Evolutionary conservation across 2,888 invertebrate species (phyloP), one percentile per base, ranked within the genome.

Genomic region (Brachyopa scutellaris): DNA sequence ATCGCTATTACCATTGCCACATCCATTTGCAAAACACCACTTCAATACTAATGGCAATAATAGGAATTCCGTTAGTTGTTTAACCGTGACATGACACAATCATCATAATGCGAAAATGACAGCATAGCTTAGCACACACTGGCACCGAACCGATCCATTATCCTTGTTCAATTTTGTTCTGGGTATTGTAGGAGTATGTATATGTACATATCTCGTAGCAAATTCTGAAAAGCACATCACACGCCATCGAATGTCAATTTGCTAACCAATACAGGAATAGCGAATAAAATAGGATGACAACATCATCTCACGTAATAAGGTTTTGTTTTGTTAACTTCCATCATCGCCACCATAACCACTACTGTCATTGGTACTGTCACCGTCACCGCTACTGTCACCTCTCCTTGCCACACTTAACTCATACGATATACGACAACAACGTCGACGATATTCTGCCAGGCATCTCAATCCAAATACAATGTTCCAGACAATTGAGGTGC

Each of bases 191-290:
- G 7, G 23, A 33, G 21, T 31, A 33, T 36, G 36, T 40, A 19
- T n/a, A n/a, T n/a, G n/a, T n/a, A n/a, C n/a, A n/a, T n/a, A n/a
- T n/a, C n/a, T n/a, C n/a, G n/a, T 7, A n/a, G 51, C 8, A 31
- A 51, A 33, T 49, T 62, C 29, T 49, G 33, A 31, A 74, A 38
- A 49, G 59, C 40, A 53, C 26, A 61, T 61, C 53, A 36, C 61
- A 55, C n/a, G 47, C 70, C 70, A 70, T 70, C 70, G 70, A 70
- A 64, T 64, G 57, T 57, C 77, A 62, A 77, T 77, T 77, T 59
- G 55, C 29, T 19, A n/a, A 8, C 45, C 17, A 21, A 53, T 29
- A 36, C 17, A 61, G 26, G 21, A 21, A 13, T 29, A 21, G 15
- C 11, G 7, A 15, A 21, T 26, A 38, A 26, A 55, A 31, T 33